A percentile compares a stretch with the other conserved stretches of the same genome.
Evolutionary conservation across 1,140 invertebrate genomes (phyloP).

Genomic region (Drosophila pruinosa): DNA sequence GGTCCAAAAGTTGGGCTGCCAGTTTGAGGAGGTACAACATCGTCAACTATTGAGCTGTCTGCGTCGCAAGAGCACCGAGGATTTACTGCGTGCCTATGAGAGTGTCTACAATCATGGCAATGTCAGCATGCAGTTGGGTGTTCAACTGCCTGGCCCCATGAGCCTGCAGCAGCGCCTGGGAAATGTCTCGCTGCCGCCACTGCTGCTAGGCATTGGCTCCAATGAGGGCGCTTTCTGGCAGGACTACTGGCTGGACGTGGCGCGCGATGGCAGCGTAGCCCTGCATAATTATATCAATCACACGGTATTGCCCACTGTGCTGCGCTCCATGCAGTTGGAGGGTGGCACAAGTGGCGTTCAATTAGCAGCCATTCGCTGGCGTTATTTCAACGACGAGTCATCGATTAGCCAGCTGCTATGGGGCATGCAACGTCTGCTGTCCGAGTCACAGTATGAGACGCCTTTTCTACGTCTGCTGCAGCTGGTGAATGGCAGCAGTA

Average conservation of each 20-base stretch:
- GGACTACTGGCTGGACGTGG: constrained; percentile 84
- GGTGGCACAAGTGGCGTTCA: constrained; percentile 50
- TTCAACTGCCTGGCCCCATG: constrained; percentile 84
- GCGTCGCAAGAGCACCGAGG: constrained; percentile 84
- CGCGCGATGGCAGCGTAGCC: constrained; percentile 83
- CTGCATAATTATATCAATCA: constrained; percentile 84
- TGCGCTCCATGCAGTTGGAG: constrained; percentile 54
- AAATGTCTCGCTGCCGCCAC: constrained; percentile 69
- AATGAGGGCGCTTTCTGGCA: constrained; percentile 85
- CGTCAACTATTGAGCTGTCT: constrained; percentile 85
- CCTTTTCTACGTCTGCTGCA: constrained; percentile 71
- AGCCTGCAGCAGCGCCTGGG: constrained; percentile 62
- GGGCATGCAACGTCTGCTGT: constrained; percentile 71
- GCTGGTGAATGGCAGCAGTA: constrained; percentile 55
- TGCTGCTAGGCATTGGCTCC: constrained; percentile 81
- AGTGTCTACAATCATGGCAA: constrained; percentile 85
- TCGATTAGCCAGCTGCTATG: constrained; percentile 52
- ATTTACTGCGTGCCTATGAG: constrained; percentile 85
- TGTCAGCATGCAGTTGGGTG: constrained; percentile 84
- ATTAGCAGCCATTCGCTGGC: constrained; percentile 84
- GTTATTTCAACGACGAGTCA: constrained; percentile 79
- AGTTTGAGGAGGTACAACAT: constrained; percentile 75
- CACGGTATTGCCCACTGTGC: constrained; percentile 83
- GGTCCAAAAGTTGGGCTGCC: constrained; percentile 84
- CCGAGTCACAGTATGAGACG: constrained; percentile 74